Evolutionary conservation across 2,113 vertebrate genomes (phyloP).

Genomic region (Athene noctua): DNA sequence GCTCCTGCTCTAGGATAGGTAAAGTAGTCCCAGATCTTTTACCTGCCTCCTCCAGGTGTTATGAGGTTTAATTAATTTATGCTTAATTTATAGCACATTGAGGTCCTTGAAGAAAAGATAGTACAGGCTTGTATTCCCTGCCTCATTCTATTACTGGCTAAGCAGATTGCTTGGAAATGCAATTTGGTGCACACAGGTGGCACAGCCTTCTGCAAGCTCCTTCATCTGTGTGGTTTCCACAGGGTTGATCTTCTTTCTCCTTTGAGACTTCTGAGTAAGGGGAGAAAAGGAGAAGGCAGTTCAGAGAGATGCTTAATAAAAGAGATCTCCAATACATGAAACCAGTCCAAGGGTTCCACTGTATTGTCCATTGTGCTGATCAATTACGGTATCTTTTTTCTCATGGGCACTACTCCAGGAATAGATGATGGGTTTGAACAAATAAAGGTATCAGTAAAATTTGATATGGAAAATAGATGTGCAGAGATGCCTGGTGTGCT

Average conservation of each 20-base stretch:
- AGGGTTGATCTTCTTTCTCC: not conserved
- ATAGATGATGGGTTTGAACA: not conserved
- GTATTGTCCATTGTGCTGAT: not conserved
- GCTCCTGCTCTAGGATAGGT: not conserved
- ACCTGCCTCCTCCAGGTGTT: not conserved
- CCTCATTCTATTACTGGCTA: not conserved
- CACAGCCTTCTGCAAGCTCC: not conserved
- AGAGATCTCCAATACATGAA: not conserved
- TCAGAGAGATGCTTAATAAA: not conserved
- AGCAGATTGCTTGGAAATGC: slow-evolving; percentile 5
- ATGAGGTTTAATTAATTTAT: not conserved
- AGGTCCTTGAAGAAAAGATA: not conserved
- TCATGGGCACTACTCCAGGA: not conserved
- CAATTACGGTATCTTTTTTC: not conserved
- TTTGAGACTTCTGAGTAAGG: not conserved
- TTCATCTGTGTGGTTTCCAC: not conserved
- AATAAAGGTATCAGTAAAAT: not conserved
- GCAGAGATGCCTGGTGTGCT: not conserved
- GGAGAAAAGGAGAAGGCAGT: not conserved
- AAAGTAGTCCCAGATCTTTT: not conserved
- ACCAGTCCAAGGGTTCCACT: not conserved
- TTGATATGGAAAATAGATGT: not conserved
- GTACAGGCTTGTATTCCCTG: not conserved
- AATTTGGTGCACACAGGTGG: not conserved
- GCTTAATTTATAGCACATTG: not conserved